phyloP scores from a whole-genome alignment of 2,113 vertebrate genomes.

The Lichenostomus cassidix region DNA sequence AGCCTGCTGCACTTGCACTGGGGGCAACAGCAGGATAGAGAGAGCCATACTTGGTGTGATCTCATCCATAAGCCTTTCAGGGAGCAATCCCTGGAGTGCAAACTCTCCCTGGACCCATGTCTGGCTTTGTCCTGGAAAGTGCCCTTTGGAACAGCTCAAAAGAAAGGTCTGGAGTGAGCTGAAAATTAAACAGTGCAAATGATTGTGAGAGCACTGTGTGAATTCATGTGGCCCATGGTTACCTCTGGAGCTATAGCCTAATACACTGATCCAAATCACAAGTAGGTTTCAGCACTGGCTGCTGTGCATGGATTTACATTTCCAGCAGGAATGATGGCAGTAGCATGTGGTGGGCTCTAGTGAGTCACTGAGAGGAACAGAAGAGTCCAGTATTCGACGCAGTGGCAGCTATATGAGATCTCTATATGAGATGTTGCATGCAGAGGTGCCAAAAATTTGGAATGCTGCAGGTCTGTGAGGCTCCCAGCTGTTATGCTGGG shows the following conservation, averaged over 20 bases:
- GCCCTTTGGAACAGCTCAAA: not conserved
- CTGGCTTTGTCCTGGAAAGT: not conserved
- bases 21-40: not conserved
- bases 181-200: not conserved
- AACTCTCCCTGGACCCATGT: not conserved
- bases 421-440: not conserved
- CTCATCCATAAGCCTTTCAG: not conserved
- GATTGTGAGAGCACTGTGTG: not conserved
- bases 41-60: not conserved
- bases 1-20: not conserved
- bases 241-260: not conserved
- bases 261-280: not conserved
- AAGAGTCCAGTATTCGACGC: not conserved
- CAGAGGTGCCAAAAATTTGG: not conserved
- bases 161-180: not conserved
- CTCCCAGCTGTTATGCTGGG: not conserved
- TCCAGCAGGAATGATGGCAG: not conserved
- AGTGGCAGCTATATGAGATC: not conserved
- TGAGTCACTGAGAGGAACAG: not conserved
- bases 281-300: not conserved
- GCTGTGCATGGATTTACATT: not conserved
- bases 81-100: not conserved
- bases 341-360: not conserved
- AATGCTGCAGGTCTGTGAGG: not conserved
- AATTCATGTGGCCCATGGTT: not conserved